These are phyloP conservation scores for Malacoraja senta DNA, from an alignment of 2,797 vertebrate species.

Conservation along the genomic window DNA sequence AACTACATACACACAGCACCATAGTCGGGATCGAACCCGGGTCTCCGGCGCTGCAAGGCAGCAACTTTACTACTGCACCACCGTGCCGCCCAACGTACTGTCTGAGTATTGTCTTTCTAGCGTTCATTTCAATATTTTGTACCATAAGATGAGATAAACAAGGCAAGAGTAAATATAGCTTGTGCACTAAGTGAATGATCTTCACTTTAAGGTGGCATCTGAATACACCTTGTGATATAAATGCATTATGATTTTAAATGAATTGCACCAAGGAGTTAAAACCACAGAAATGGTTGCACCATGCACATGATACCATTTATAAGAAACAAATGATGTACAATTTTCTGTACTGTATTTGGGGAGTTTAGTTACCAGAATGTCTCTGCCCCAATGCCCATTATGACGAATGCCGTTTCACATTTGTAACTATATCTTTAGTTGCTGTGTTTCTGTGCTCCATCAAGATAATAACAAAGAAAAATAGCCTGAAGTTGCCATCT, in stretches of 20 bases:
- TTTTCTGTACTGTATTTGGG: neutral
- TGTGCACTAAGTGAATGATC: neutral
- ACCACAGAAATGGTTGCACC: neutral
- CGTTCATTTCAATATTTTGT: neutral
- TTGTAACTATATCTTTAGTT: neutral
- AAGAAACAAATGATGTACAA: neutral
- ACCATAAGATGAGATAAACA: neutral
- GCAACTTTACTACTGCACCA: too few species aligned
- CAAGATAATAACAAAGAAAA: slow-evolving; percentile 14
- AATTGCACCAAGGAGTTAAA: neutral
- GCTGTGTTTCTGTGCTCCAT: neutral
- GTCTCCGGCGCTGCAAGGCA: too few species aligned
- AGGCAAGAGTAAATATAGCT: neutral
- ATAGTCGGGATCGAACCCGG: too few species aligned
- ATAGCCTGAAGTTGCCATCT: neutral
- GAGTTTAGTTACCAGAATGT: neutral
- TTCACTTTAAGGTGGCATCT: neutral
- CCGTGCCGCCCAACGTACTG: neutral
- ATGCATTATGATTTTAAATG: neutral
- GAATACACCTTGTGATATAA: neutral
- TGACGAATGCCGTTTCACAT: neutral
- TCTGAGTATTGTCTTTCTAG: neutral
- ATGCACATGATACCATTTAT: too few species aligned
- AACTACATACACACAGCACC: too few species aligned
- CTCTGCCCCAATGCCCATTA: neutral